Conservation (phyloP, 1,140 invertebrate species). For the Achatina immaculata region DNA sequence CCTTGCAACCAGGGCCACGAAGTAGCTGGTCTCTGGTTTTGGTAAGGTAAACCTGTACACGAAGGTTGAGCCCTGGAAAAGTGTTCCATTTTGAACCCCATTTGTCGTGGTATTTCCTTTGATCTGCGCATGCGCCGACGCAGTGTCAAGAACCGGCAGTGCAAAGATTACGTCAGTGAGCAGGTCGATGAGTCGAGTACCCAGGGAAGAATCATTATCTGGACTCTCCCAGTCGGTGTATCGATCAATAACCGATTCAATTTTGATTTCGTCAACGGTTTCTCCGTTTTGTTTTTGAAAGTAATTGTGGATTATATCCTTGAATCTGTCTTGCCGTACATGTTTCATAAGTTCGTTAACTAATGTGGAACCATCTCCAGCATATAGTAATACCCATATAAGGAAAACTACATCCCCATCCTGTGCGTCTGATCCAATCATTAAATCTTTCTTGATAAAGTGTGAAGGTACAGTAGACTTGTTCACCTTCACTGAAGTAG, state of each 20-base stretch:
- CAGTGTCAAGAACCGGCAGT: background rate
- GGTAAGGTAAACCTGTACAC: background rate
- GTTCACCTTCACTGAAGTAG: too few species aligned
- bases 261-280: background rate
- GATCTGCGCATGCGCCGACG: background rate
- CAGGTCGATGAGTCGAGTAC: background rate
- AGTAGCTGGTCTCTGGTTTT: background rate
- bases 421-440: background rate
- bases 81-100: background rate
- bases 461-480: background rate
- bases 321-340: background rate
- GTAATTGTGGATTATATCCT: background rate
- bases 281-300: background rate
- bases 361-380: background rate
- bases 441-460: background rate
- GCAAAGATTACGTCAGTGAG: background rate
- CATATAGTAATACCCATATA: background rate
- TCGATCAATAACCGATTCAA: background rate
- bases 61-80: background rate
- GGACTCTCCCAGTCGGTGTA: background rate
- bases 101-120: background rate
- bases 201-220: background rate
- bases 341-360: background rate
- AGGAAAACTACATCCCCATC: background rate
- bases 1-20: background rate